A percentile compares a stretch with the other conserved stretches of the same genome.
Conservation (phyloP, 2,113 vertebrate genomes). For the Scomber colias region DNA sequence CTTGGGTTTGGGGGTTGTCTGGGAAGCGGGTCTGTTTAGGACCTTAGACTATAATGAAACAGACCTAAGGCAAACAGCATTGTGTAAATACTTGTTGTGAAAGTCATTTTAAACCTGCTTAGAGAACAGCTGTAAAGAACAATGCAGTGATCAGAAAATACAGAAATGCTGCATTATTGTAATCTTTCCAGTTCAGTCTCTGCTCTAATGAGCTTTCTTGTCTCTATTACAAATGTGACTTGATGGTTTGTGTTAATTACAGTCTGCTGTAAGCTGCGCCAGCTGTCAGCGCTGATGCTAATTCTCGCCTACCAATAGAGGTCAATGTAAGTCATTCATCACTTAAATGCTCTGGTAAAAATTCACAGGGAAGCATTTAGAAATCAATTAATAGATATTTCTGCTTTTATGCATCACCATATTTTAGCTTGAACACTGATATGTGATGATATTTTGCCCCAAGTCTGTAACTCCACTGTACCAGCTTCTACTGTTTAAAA, state of each 20-base stretch:
- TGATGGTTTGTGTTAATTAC: slow-evolving; percentile 42
- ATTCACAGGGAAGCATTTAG: background rate
- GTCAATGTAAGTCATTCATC: slow-evolving; percentile 28
- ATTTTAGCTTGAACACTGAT: background rate
- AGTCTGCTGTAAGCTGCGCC: slow-evolving; percentile 24
- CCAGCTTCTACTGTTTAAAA: background rate
- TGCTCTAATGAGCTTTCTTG: slow-evolving; percentile 28
- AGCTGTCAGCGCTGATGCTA: slow-evolving; percentile 44
- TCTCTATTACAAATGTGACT: slow-evolving; percentile 13
- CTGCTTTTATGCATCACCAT: no score
- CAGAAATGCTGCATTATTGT: background rate
- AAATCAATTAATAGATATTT: background rate
- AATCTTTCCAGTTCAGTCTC: background rate
- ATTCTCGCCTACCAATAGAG: slow-evolving; percentile 37
- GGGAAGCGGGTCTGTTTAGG: slow-evolving; percentile 6
- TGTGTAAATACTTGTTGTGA: background rate
- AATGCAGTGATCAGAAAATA: background rate
- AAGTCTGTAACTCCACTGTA: slow-evolving; percentile 4
- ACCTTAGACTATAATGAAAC: background rate
- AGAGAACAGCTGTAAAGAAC: background rate
- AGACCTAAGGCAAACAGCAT: slow-evolving; percentile 35
- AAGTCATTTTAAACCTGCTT: background rate
- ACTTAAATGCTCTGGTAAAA: background rate
- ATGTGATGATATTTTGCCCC: slow-evolving; percentile 10
- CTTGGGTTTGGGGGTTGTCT: slow-evolving; percentile 3